A percentile compares a stretch with the other conserved stretches of the same genome.
Evolutionary conservation across 2,888 invertebrate genomes (phyloP).

Genomic region (Drosophila seclusa): DNA sequence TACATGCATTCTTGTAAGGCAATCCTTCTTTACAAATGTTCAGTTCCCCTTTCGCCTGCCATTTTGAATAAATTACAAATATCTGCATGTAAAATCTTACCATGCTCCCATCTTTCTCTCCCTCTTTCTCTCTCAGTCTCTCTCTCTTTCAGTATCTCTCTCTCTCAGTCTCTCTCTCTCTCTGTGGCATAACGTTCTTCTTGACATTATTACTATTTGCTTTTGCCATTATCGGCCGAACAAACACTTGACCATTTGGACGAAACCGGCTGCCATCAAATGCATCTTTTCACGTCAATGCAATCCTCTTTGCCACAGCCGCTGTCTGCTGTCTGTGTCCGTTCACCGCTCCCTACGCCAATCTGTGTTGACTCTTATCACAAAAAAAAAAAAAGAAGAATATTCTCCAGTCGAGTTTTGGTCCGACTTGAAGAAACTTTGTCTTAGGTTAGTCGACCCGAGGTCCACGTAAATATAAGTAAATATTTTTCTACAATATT

Average conservation of each 20-base stretch:
- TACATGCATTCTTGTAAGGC: neutral
- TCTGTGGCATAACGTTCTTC: neutral
- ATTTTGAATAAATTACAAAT: constrained; percentile 21
- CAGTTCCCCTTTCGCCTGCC: neutral
- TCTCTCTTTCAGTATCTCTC: neutral
- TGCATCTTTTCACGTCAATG: constrained; percentile 9
- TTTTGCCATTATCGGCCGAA: constrained; percentile 9
- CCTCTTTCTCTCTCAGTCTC: neutral
- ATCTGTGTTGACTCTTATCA: constrained; percentile 26
- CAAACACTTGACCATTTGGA: constrained; percentile 18
- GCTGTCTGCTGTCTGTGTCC: neutral
- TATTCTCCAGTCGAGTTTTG: neutral
- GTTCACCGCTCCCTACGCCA: neutral
- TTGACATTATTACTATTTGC: constrained; percentile 5
- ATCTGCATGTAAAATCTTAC: neutral
- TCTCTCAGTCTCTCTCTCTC: neutral
- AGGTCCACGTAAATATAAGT: neutral
- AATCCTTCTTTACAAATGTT: constrained; percentile 1
- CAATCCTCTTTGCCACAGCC: neutral
- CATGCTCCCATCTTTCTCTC: neutral
- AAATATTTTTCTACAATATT: neutral
- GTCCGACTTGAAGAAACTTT: neutral
- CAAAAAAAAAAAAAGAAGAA: neutral
- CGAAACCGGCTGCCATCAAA: constrained; percentile 11
- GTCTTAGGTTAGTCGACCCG: neutral